Percentiles rank a stretch among this genome's conserved stretches.
These are phyloP conservation scores for Pollenia labialis DNA, from an alignment of 2,888 invertebrate genomes.

Conservation along the genomic window DNA sequence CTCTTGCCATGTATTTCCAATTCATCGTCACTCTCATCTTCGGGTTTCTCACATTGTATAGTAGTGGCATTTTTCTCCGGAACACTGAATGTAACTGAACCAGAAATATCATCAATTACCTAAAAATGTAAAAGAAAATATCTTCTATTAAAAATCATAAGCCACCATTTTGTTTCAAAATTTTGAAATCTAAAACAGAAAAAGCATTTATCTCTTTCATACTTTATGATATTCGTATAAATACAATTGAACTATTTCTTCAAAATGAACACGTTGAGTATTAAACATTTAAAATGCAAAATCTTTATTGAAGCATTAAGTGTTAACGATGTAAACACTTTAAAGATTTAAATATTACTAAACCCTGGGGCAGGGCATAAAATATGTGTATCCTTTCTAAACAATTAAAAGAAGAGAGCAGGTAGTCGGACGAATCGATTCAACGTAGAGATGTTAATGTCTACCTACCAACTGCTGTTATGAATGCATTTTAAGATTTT, in stretches of 20 bases:
- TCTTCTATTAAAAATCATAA: slow-evolving; percentile 74
- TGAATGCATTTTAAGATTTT: not conserved
- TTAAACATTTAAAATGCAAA: slow-evolving; percentile 46
- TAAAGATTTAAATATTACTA: slow-evolving; percentile 26
- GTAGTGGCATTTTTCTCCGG: slow-evolving; percentile 76
- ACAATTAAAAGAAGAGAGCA: not conserved
- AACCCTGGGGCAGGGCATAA: not conserved
- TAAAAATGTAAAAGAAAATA: slow-evolving; percentile 64
- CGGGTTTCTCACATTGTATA: slow-evolving; percentile 73
- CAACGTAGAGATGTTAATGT: too few relatives aligned
- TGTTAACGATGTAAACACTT: slow-evolving; percentile 11
- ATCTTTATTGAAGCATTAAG: not conserved
- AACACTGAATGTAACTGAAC: slow-evolving; percentile 76
- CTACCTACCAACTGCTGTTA: too few relatives aligned
- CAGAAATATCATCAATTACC: slow-evolving; percentile 78
- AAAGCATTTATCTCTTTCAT: not conserved
- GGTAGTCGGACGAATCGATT: not conserved
- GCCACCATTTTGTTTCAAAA: slow-evolving; percentile 67
- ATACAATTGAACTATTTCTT: slow-evolving; percentile 51
- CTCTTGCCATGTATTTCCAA: slow-evolving; percentile 75
- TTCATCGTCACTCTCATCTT: slow-evolving; percentile 78
- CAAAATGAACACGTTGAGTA: slow-evolving; percentile 43
- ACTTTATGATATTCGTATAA: slow-evolving; percentile 53
- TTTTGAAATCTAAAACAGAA: slow-evolving; percentile 62
- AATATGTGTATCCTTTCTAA: not conserved